These are phyloP conservation scores for Syngnathus typhle DNA, from an alignment of 2,113 vertebrate species.

Conservation along the genomic window DNA sequence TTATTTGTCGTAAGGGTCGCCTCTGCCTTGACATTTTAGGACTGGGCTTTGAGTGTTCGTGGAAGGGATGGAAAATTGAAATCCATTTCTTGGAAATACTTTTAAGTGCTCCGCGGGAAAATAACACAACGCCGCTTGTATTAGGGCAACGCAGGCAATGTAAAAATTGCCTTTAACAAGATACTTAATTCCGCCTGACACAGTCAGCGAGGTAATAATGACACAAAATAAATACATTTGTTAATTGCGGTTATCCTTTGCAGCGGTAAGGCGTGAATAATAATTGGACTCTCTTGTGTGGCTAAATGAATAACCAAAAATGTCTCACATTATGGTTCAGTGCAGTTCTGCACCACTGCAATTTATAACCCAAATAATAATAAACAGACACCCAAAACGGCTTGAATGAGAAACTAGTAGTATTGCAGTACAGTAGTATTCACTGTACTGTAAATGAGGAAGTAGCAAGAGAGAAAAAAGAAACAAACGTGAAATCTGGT, in stretches of 20 bases:
- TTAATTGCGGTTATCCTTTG: neutral
- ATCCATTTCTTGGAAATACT: neutral
- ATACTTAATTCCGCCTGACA: neutral
- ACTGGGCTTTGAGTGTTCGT: constrained; percentile 7
- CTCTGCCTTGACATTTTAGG: constrained; percentile 29
- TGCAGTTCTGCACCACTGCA: neutral
- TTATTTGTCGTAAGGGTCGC: constrained; percentile 32
- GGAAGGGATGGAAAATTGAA: neutral
- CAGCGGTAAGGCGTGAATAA: neutral
- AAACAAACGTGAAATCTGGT: neutral
- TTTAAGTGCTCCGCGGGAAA: neutral
- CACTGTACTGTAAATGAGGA: neutral
- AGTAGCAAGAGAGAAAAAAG: neutral
- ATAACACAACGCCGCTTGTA: neutral
- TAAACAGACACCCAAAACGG: neutral
- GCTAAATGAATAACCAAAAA: neutral
- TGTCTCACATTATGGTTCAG: neutral
- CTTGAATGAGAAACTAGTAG: neutral
- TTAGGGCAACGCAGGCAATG: neutral
- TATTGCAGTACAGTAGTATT: no score
- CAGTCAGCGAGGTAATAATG: neutral
- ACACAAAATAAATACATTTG: no score
- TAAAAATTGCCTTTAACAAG: no score
- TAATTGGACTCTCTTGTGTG: neutral
- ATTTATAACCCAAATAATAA: no score